Conservation (phyloP, 2,888 invertebrate genomes). For the Acleris cristana region DNA sequence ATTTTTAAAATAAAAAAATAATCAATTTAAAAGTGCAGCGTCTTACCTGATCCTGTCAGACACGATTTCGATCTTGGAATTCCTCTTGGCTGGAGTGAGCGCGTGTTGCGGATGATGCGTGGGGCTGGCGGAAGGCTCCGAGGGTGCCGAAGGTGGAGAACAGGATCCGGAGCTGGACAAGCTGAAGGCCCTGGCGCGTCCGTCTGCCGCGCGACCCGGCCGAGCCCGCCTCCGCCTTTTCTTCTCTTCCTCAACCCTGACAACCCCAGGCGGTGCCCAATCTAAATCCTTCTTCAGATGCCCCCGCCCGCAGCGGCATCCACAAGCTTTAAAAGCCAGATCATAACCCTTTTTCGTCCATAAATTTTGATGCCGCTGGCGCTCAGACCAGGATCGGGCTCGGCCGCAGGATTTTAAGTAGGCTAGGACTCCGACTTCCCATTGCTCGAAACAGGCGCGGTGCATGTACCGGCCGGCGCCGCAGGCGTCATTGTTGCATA, state of each 20-base stretch:
- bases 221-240: constrained; percentile 73
- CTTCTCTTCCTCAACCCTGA: constrained; percentile 77
- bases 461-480: constrained; percentile 96
- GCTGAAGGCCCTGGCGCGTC: constrained; percentile 89
- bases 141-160: constrained; percentile 91
- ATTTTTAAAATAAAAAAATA: too few species aligned
- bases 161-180: constrained; percentile 91
- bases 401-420: constrained; percentile 95
- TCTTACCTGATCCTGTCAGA: constrained; percentile 92
- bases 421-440: constrained; percentile 95
- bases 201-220: constrained; percentile 70
- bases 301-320: constrained; percentile 96
- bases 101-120: constrained; percentile 82
- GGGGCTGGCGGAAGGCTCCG: constrained; percentile 89
- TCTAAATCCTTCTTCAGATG: constrained; percentile 97
- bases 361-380: constrained; percentile 96
- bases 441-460: constrained; percentile 96
- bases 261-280: constrained; percentile 90
- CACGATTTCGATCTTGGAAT: constrained; percentile 90
- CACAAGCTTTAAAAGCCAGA: constrained; percentile 96
- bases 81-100: constrained; percentile 86
- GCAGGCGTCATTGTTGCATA: constrained; percentile 98
- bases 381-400: constrained; percentile 97
- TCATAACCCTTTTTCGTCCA: constrained; percentile 99
- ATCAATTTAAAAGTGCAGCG: background rate